phyloP scores from a whole-genome alignment of 2,888 invertebrate genomes.

The Blera fallax region DNA sequence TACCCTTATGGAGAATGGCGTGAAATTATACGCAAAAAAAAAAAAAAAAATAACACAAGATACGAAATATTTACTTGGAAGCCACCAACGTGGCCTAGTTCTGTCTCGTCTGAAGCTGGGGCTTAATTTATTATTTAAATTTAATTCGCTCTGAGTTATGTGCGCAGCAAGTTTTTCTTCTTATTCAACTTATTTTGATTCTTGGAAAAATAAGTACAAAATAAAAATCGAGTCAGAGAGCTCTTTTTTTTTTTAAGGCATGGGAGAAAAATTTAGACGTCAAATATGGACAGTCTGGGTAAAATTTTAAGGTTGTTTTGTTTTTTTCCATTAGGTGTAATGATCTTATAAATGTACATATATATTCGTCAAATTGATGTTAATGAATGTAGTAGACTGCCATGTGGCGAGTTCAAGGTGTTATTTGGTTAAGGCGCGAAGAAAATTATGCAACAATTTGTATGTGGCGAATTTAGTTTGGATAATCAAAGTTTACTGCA shows the following conservation, averaged over 20 bases:
- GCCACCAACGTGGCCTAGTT: conserved; percentile 69
- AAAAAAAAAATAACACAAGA: too few relatives aligned
- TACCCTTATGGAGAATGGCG: conserved; percentile 51
- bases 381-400: conserved; percentile 68
- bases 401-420: conserved; percentile 64
- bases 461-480: background rate
- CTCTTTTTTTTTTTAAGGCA: background rate
- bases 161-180: conserved; percentile 59
- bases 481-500: conserved; percentile 15
- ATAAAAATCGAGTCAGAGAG: background rate
- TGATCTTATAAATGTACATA: conserved; percentile 53
- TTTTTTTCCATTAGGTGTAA: conserved; percentile 57
- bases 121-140: conserved; percentile 68
- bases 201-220: conserved; percentile 17
- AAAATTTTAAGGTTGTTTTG: conserved; percentile 49
- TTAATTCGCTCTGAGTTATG: conserved; percentile 52
- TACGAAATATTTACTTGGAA: conserved; percentile 30
- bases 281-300: conserved; percentile 55
- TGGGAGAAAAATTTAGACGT: conserved; percentile 37
- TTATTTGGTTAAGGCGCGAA: conserved; percentile 26
- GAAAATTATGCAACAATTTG: conserved; percentile 57
- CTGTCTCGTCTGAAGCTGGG: conserved; percentile 45
- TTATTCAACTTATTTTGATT: conserved; percentile 1
- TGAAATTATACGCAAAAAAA: conserved; percentile 11
- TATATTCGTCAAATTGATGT: conserved; percentile 63